Base-by-base conservation (phyloP, 2,113 vertebrate species). In the Anarrhichthys ocellatus region DNA sequence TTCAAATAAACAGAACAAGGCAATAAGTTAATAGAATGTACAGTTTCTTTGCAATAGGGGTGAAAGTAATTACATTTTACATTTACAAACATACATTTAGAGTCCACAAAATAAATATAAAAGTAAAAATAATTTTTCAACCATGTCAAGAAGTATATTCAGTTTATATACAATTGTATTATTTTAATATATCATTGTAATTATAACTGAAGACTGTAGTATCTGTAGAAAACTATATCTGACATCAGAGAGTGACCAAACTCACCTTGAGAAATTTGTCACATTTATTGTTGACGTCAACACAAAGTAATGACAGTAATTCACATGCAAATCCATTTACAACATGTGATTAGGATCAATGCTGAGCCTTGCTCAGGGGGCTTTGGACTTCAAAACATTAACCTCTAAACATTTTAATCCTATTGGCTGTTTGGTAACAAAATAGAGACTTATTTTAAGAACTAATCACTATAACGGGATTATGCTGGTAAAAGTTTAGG, bases 371-470 rank as follows among this genome's bases (percentile, higher is more conserved):
- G 44, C 70, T 68, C n/a, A 62, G 40, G 56, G 3, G 52, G 77
- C 72, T 91, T 93, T 84, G 18, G 54, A 79, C 73, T 73, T 90
- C 59, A 85, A 83, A 83, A 83, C 73, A 79, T 86, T 73, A 81
- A 80, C 78, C 75, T 67, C 61, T 80, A 92, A 82, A 27, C 67
- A 69, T 87, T 70, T 87, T 91, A 90, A 92, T 91, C 87, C 82
- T 69, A 18, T 58, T 63, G 17, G 42, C 71, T 90, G 75, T 87
- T 92, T 92, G 82, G 81, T 73, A 88, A 90, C 70, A 89, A 76
- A 80, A 3, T 77, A 83, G 71, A 90, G 82, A 80, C 34, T 65
- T 40, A 46, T 82, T 4, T 81, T 82, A 70, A 73, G 62, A 72
- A 50, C 70, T 34, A 73, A 83, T 83, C 81, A 78, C 76, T 64